Evolutionary conservation across 2,113 vertebrate species (phyloP), one percentile per base, ranked within the genome.

Genomic region (Setophaga coronata): DNA sequence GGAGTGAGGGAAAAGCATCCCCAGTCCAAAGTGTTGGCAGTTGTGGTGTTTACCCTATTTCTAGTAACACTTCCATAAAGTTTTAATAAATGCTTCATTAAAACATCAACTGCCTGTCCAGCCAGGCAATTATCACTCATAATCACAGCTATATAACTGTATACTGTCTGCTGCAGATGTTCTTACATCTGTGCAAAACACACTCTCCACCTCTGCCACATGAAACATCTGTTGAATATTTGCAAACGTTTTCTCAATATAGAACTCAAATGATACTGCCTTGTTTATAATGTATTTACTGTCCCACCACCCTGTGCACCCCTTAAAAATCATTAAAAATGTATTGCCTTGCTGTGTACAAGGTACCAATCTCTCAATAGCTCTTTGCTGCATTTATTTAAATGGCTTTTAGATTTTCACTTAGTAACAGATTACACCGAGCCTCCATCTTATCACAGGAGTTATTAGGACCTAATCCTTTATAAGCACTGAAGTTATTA

Each of bases 381-480:
- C 87, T 64, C 51, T 90, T 78, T 40, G 53, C 57, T 5, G 4
- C 43, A 74, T 90, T 84, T 90, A 71, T 84, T 96, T 62, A 89
- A 94, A 93, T 53, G 47, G 87, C 58, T 93, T 91, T 94, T 86
- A 88, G 64, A 47, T 84, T 92, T 87, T 87, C 93, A 87, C 92
- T 92, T 91, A 76, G 72, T 84, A 83, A 88, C 76, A 90, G 90
- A 93, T 94, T 92, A 96, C 93, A 93, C 48, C 8, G 0, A 92
- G 76, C 60, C 85, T 93, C 95, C 95, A 94, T 93, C 82, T 96
- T 95, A 97, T 92, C 93, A 1, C 38, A 84, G 86, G 14, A 95
- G 72, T 90, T 93, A 96, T 95, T 92, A 94, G 76, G 86, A 84
- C 43, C 64, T 95, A 94, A 94, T 92, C 95, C 73, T 81, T 90